phyloP scores from a whole-genome alignment of 92 coral and sea anemone genomes.

The Porites lobata region DNA sequence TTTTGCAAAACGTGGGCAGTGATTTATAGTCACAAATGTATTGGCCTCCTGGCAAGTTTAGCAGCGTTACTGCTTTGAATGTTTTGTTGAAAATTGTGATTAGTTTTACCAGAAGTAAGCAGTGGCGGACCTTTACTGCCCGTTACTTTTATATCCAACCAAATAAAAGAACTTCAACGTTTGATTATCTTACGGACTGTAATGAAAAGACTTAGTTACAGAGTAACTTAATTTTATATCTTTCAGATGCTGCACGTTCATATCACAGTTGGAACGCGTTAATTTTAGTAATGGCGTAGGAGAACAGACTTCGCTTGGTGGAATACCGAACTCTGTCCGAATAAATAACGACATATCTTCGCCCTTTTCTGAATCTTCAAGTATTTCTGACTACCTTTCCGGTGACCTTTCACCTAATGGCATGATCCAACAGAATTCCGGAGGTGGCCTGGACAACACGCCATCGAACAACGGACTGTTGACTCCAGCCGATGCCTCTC shows the following conservation, averaged over 20 bases:
- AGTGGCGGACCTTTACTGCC: too few relatives aligned
- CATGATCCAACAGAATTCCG: conserved; percentile 73
- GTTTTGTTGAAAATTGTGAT: too few relatives aligned
- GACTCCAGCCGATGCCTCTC: conserved; percentile 90
- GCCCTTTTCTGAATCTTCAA: conserved; percentile 95
- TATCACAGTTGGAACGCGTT: conserved; percentile 87
- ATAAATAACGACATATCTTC: conserved; percentile 80
- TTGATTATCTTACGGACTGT: too few relatives aligned
- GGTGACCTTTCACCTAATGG: conserved; percentile 92
- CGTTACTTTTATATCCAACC: too few relatives aligned
- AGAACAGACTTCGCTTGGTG: conserved; percentile 66
- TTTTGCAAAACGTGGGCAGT: too few relatives aligned
- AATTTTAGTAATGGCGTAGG: conserved; percentile 77
- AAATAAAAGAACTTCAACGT: too few relatives aligned
- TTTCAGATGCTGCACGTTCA: conserved; percentile 91
- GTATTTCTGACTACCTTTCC: conserved; percentile 88
- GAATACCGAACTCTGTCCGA: conserved; percentile 65
- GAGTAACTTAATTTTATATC: background rate
- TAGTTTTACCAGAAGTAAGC: too few relatives aligned
- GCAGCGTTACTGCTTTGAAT: too few relatives aligned
- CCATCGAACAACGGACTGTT: conserved; percentile 80
- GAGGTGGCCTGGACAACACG: conserved; percentile 71
- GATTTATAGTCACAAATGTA: too few relatives aligned
- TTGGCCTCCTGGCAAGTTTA: too few relatives aligned
- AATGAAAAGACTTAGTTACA: background rate